Conservation (phyloP, 2,113 vertebrate species). For the Chaenocephalus aceratus region DNA sequence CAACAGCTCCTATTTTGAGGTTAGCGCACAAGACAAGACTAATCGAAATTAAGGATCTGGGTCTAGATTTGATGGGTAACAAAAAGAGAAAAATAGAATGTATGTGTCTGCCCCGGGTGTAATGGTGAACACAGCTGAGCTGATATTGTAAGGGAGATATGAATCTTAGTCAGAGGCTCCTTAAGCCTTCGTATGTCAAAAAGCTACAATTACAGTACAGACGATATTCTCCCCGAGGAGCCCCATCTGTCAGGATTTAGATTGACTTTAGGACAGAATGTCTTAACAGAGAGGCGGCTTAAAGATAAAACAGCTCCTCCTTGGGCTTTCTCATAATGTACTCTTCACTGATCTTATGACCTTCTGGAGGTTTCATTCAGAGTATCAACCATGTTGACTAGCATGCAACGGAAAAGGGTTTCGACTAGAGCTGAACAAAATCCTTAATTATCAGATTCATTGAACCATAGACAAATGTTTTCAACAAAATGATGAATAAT, state of each 20-base stretch:
- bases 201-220: conserved; percentile 3
- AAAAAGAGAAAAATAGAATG: no score
- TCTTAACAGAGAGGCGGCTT: background rate
- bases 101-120: conserved; percentile 9
- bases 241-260: background rate
- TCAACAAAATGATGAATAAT: background rate
- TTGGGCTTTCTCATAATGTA: background rate
- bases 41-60: conserved; percentile 22
- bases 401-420: background rate
- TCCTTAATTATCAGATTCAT: background rate
- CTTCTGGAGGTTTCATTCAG: background rate
- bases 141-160: conserved; percentile 21
- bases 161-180: conserved; percentile 3
- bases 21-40: background rate
- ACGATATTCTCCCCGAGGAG: conserved; percentile 3
- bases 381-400: background rate
- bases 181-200: conserved; percentile 7
- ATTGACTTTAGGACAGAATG: background rate
- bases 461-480: no score
- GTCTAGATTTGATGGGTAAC: background rate
- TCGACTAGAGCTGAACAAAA: background rate
- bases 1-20: conserved; percentile 22
- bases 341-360: background rate
- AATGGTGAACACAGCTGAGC: conserved; percentile 8
- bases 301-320: background rate